Evolutionary conservation across 2,113 vertebrate genomes (phyloP).

Genomic region (Neopipo cinnamomea): DNA sequence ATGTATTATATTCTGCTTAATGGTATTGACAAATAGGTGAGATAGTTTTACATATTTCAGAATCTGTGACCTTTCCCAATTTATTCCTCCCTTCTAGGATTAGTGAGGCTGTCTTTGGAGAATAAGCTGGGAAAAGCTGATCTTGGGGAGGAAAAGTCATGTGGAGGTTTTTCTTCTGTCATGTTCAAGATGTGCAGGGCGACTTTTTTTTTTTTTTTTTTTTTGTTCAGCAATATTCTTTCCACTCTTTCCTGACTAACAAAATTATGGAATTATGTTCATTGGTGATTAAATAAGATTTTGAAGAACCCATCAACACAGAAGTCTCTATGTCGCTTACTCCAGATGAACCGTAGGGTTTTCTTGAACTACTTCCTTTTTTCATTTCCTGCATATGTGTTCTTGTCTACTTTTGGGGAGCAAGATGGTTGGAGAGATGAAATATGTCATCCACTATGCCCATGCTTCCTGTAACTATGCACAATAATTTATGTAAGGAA

Average conservation of each 20-base stretch:
- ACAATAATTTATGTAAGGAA: neutral
- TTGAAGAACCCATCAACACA: neutral
- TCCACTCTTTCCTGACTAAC: neutral
- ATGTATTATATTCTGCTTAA: neutral
- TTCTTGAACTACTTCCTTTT: neutral
- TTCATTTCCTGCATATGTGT: neutral
- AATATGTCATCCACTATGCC: neutral
- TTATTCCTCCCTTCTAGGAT: neutral
- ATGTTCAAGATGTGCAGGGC: neutral
- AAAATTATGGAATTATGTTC: neutral
- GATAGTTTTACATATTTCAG: neutral
- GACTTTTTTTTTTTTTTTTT: neutral
- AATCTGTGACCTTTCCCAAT: neutral
- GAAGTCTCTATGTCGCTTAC: neutral
- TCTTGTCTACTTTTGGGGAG: neutral
- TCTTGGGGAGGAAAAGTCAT: rapidly evolving
- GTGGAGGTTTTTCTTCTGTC: neutral
- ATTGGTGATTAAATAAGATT: neutral
- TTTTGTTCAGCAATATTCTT: neutral
- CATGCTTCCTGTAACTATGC: neutral
- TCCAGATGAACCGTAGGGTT: neutral
- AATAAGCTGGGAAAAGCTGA: neutral
- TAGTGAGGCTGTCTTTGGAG: neutral
- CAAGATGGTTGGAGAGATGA: neutral
- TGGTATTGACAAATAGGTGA: neutral